These are phyloP conservation scores for Benthosema pterotum DNA, from an alignment of 2,797 vertebrate genomes.

Conservation along the genomic window DNA sequence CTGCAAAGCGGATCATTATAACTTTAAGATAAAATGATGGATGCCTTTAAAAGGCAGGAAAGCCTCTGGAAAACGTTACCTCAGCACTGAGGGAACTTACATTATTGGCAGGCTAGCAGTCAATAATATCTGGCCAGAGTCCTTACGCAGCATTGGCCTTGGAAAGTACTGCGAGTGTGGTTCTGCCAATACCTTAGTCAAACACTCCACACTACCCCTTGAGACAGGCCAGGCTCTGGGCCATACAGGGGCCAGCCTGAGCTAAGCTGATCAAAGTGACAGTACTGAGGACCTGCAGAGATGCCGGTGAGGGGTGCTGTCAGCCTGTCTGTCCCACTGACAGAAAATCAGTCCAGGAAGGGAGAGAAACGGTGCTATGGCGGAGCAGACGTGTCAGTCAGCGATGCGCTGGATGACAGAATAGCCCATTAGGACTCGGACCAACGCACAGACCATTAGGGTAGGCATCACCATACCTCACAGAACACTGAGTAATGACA, in stretches of 20 bases:
- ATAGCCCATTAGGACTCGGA: conserved; percentile 77
- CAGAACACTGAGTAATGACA: conserved; percentile 66
- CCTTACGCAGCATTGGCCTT: conserved; percentile 16
- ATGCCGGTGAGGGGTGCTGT: conserved; percentile 67
- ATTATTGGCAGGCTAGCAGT: too few relatives aligned
- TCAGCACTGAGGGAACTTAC: too few relatives aligned
- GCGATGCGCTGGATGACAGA: conserved; percentile 73
- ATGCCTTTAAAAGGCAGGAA: too few relatives aligned
- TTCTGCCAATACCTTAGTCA: conserved; percentile 46
- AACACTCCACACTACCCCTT: conserved; percentile 54
- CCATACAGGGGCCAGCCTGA: conserved; percentile 46
- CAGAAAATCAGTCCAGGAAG: conserved; percentile 52
- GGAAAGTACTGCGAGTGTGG: conserved; percentile 34
- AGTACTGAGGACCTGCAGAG: conserved; percentile 50
- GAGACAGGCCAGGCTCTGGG: conserved; percentile 50
- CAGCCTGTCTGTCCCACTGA: conserved; percentile 64
- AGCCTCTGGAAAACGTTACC: too few relatives aligned
- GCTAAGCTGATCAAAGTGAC: conserved; percentile 65
- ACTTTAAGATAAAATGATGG: too few relatives aligned
- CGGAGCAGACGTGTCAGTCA: conserved; percentile 71
- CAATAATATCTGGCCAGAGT: too few relatives aligned
- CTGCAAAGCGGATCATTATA: too few relatives aligned
- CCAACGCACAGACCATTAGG: conserved; percentile 81
- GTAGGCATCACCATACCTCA: conserved; percentile 67
- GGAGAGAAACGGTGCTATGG: conserved; percentile 43